Percentiles rank a stretch among this genome's conserved stretches.
These are phyloP conservation scores for Galerucella calmariensis DNA, from an alignment of 2,888 invertebrate species.

Conservation along the genomic window DNA sequence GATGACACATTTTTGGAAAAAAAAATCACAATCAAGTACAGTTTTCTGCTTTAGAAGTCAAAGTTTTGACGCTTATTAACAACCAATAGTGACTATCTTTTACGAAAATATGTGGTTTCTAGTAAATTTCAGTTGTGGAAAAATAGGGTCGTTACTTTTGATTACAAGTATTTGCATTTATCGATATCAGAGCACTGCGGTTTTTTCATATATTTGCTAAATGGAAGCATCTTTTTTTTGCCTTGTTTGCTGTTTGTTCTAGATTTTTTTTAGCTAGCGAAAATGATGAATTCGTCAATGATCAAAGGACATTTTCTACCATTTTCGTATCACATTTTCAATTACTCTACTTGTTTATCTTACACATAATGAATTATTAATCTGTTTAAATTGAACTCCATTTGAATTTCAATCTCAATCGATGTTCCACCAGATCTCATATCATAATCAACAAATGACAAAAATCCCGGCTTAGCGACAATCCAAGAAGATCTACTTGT, in stretches of 20 bases:
- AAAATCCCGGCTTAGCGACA: too few relatives aligned
- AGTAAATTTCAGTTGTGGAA: slow-evolving; percentile 1
- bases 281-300: slow-evolving; percentile 31
- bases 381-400: not conserved
- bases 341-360: slow-evolving; percentile 8
- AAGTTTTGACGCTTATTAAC: too few relatives aligned
- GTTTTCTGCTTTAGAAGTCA: too few relatives aligned
- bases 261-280: slow-evolving; percentile 37
- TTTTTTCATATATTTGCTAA: slow-evolving; percentile 45
- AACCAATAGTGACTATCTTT: too few relatives aligned
- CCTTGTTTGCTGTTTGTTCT: slow-evolving; percentile 39
- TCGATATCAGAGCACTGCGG: slow-evolving; percentile 46
- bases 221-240: slow-evolving; percentile 39
- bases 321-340: slow-evolving; percentile 17
- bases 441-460: too few relatives aligned
- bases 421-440: too few relatives aligned
- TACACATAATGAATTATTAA: not conserved
- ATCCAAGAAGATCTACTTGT: too few relatives aligned
- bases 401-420: not conserved
- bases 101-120: too few relatives aligned
- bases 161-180: slow-evolving; percentile 30
- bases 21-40: too few relatives aligned
- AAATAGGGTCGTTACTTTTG: slow-evolving; percentile 33
- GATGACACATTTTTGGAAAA: too few relatives aligned
- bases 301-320: slow-evolving; percentile 30